Conservation (phyloP, 64 coral and sea anemone genomes). For the Acropora yongei region DNA sequence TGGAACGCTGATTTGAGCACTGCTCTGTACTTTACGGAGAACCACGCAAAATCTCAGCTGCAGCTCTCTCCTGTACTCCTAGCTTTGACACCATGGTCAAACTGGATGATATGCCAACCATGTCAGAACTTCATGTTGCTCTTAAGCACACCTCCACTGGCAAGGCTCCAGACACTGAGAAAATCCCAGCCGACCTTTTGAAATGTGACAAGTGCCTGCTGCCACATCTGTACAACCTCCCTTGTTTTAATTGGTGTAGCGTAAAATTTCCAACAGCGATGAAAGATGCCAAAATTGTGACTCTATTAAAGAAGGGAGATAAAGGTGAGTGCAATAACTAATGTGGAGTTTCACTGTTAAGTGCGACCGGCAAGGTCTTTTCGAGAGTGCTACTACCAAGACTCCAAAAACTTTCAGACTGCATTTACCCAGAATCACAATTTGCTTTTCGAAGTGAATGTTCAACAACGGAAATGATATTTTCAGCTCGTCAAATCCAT, state of each 20-base stretch:
- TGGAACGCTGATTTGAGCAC: conserved; percentile 6
- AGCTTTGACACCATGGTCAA: neutral
- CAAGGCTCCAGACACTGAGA: too few relatives aligned
- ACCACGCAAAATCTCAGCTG: too few relatives aligned
- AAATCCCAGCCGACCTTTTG: too few relatives aligned
- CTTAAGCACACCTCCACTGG: too few relatives aligned
- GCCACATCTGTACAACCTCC: too few relatives aligned
- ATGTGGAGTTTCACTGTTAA: neutral
- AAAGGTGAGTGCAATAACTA: neutral
- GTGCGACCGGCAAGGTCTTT: neutral
- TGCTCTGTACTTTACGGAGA: neutral
- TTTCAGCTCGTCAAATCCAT: neutral
- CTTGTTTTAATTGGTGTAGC: neutral
- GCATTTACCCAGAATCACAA: neutral
- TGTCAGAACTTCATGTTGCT: too few relatives aligned
- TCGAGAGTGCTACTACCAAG: neutral
- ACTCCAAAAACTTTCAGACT: neutral
- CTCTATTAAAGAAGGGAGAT: neutral
- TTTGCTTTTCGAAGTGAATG: neutral
- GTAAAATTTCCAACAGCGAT: neutral
- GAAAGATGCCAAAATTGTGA: neutral
- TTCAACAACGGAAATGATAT: neutral
- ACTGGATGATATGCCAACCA: too few relatives aligned
- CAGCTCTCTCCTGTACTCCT: neutral
- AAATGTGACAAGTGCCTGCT: too few relatives aligned